phyloP scores from a whole-genome alignment of 2,888 invertebrate genomes.

The Odontomyia ornata region DNA sequence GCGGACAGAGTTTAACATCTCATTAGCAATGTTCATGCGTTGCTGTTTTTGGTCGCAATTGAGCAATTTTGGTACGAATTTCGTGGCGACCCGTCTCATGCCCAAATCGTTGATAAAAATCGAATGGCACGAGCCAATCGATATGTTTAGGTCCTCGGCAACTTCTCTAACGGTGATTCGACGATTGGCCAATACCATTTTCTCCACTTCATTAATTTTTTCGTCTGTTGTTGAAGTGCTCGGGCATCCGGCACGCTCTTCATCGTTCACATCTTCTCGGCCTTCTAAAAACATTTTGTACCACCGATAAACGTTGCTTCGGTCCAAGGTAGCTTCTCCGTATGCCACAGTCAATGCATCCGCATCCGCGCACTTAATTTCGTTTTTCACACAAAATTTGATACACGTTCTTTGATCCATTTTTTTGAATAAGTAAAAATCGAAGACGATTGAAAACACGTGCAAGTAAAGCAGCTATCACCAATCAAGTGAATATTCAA shows the following conservation, averaged over 20 bases:
- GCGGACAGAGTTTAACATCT: neutral
- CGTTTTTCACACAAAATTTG: constrained; percentile 26
- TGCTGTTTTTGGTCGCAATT: neutral
- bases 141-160: neutral
- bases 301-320: constrained; percentile 33
- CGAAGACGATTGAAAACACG: too few species aligned
- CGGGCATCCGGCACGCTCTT: constrained; percentile 24
- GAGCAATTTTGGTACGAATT: neutral
- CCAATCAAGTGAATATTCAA: too few species aligned
- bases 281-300: constrained; percentile 26
- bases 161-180: neutral
- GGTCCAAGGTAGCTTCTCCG: constrained; percentile 14
- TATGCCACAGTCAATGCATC: neutral
- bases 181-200: neutral
- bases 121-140: neutral
- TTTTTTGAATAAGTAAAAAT: too few species aligned
- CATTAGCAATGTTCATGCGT: neutral
- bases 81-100: neutral
- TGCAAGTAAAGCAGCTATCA: too few species aligned
- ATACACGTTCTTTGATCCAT: neutral
- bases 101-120: neutral
- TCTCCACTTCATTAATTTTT: neutral
- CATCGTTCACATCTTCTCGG: constrained; percentile 26
- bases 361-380: constrained; percentile 19
- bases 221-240: constrained; percentile 29